A percentile compares a stretch with the other conserved stretches of the same genome.
Conservation (phyloP, 2,113 vertebrate species). For the Abramis brama region DNA sequence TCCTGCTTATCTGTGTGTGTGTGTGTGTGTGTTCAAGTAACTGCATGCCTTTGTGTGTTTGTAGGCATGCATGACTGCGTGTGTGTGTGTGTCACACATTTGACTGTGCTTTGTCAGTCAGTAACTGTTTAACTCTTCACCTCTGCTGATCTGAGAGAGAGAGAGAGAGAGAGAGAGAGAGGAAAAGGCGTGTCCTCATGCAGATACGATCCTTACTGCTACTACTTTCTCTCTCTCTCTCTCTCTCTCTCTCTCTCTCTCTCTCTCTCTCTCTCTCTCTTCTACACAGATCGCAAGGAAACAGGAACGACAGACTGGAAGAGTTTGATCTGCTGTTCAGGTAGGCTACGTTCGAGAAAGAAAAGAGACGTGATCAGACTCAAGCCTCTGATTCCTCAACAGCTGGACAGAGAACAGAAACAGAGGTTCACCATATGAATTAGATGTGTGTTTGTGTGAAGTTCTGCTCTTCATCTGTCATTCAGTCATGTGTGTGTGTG, state of each 20-base stretch:
- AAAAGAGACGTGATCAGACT: conserved; percentile 8
- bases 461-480: neutral
- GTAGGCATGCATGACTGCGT: neutral
- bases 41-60: conserved; percentile 20
- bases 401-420: neutral
- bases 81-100: conserved; percentile 67
- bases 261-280: conserved; percentile 30
- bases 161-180: conserved; percentile 64
- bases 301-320: conserved; percentile 47
- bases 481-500: neutral
- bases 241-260: too few relatives aligned
- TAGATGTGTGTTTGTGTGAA: neutral
- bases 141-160: conserved; percentile 67
- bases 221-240: conserved; percentile 44
- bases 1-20: conserved; percentile 16
- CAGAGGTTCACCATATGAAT: neutral
- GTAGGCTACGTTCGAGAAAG: neutral
- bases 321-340: conserved; percentile 33
- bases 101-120: conserved; percentile 71
- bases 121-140: conserved; percentile 80
- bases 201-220: conserved; percentile 68
- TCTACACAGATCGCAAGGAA: neutral
- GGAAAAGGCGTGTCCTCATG: conserved; percentile 77
- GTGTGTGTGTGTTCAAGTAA: conserved; percentile 48
- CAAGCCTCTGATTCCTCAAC: neutral